Evolutionary conservation across 2,797 vertebrate species (phyloP).

Genomic region (Crocidura indochinensis): DNA sequence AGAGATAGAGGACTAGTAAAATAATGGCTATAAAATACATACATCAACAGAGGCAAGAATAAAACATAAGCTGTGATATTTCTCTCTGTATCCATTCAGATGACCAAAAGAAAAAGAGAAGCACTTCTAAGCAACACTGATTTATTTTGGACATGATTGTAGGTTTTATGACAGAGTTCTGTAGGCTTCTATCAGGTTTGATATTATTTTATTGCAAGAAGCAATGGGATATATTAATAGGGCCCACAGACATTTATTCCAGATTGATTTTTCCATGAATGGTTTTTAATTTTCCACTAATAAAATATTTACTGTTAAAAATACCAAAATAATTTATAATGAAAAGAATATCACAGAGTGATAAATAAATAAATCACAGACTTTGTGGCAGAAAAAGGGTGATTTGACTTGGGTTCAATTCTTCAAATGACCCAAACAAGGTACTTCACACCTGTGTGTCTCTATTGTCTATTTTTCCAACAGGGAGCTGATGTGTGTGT

Average conservation of each 20-base stretch:
- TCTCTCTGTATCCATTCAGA: conserved; percentile 16
- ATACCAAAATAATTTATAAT: conserved; percentile 58
- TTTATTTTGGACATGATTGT: not conserved
- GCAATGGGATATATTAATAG: conserved; percentile 33
- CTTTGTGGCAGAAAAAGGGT: conserved; percentile 27
- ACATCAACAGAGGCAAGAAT: conserved; percentile 16
- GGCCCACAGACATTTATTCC: not conserved
- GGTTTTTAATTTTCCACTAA: conserved; percentile 38
- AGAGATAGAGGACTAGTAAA: not conserved
- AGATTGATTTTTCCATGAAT: conserved; percentile 54
- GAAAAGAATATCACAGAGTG: too few species aligned
- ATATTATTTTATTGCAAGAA: conserved; percentile 17
- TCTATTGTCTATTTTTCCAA: conserved; percentile 43
- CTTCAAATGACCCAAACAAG: conserved; percentile 38
- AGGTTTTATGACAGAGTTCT: conserved; percentile 48
- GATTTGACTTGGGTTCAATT: conserved; percentile 23
- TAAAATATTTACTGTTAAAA: conserved; percentile 65
- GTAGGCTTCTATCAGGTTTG: not conserved
- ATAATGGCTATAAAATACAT: not conserved
- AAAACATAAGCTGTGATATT: not conserved
- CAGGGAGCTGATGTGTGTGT: not conserved
- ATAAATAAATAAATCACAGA: too few species aligned
- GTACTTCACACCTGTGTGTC: conserved; percentile 36
- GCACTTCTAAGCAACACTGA: not conserved
- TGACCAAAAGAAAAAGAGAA: conserved; percentile 33